phyloP scores from a whole-genome alignment of 2,797 vertebrate genomes.

The Phylloscopus collybita region DNA sequence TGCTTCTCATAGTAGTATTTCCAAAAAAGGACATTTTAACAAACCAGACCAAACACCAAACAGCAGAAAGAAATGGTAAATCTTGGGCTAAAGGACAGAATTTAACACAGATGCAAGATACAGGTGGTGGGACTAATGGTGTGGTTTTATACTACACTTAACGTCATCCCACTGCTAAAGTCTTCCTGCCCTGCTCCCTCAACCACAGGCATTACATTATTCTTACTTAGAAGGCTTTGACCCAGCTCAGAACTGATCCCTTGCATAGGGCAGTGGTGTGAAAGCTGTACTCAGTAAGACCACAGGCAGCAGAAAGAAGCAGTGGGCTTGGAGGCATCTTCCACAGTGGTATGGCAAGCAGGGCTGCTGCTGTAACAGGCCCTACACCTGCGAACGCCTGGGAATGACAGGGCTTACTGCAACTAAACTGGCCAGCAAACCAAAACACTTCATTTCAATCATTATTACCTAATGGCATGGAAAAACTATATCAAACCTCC shows the following conservation, averaged over 20 bases:
- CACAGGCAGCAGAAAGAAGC: background rate
- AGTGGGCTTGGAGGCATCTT: background rate
- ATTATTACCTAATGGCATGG: background rate
- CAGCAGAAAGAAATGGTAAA: background rate
- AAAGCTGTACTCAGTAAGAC: background rate
- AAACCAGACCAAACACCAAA: background rate
- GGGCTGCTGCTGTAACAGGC: background rate
- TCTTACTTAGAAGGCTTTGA: background rate
- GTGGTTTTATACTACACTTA: background rate
- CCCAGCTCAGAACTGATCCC: background rate
- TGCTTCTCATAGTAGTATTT: background rate
- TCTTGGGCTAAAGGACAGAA: background rate
- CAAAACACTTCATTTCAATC: background rate
- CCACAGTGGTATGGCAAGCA: background rate
- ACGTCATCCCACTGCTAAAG: background rate
- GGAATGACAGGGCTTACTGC: background rate
- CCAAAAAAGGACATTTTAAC: background rate
- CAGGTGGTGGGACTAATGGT: background rate
- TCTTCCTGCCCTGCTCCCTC: background rate
- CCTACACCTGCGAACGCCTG: background rate
- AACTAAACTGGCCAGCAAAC: background rate
- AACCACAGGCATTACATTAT: background rate
- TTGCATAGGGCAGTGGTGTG: fast-evolving
- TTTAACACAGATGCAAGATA: background rate
- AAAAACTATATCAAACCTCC: background rate